phyloP scores from a whole-genome alignment of 2,888 invertebrate species.

The Drosophila phalerata region DNA sequence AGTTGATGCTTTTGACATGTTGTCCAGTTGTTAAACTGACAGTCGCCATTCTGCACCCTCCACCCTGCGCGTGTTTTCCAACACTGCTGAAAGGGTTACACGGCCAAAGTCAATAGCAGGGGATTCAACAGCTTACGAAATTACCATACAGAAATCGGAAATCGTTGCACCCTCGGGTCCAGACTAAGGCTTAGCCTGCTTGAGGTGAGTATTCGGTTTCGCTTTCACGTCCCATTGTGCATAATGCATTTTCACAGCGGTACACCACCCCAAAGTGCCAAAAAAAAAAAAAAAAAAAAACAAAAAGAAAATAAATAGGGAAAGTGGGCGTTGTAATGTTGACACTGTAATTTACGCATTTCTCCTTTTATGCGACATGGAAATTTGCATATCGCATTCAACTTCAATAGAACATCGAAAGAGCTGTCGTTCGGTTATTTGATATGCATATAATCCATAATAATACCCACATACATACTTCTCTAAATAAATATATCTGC shows the following conservation, averaged over 20 bases:
- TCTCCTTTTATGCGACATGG: conserved; percentile 57
- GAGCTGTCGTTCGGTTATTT: conserved; percentile 62
- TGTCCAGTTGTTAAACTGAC: conserved; percentile 39
- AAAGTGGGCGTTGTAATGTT: conserved; percentile 79
- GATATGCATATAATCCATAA: conserved; percentile 48
- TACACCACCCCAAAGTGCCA: conserved; percentile 52
- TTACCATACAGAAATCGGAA: conserved; percentile 44
- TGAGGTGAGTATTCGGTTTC: conserved; percentile 41
- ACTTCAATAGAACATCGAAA: conserved; percentile 46
- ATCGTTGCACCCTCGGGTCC: conserved; percentile 31
- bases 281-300: too few relatives aligned
- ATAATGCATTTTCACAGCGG: conserved; percentile 79
- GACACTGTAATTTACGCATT: conserved; percentile 80
- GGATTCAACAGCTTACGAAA: conserved; percentile 68
- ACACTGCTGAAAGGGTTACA: conserved; percentile 63
- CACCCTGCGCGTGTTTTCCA: conserved; percentile 36
- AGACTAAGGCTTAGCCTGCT: conserved; percentile 13
- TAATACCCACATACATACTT: conserved; percentile 8
- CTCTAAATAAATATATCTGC: background rate
- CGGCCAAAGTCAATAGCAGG: conserved; percentile 57
- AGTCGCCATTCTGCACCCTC: conserved; percentile 38
- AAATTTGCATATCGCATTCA: conserved; percentile 64
- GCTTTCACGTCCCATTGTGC: conserved; percentile 54
- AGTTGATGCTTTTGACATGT: conserved; percentile 25
- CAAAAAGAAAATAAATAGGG: conserved; percentile 38